phyloP scores from a whole-genome alignment of 2,888 invertebrate species.

The Helicoverpa assulta region DNA sequence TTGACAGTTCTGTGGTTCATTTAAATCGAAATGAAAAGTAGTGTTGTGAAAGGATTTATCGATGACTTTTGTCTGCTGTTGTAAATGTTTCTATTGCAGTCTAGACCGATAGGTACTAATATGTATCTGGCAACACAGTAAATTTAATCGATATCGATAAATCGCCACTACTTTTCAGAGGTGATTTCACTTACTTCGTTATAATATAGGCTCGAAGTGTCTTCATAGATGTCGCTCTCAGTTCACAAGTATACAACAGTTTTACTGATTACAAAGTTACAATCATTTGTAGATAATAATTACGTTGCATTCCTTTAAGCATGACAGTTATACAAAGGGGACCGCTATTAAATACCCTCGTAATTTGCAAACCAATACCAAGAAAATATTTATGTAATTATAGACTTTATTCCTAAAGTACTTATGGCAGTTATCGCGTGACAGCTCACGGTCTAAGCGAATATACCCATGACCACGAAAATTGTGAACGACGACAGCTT shows the following conservation, averaged over 20 bases:
- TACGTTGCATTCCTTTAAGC: slow-evolving; percentile 23
- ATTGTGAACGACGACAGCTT: slow-evolving; percentile 69
- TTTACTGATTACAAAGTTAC: slow-evolving; percentile 34
- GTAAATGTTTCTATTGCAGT: neutral
- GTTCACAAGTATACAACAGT: slow-evolving; percentile 7
- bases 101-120: neutral
- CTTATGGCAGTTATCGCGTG: slow-evolving; percentile 50
- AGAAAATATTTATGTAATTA: slow-evolving; percentile 30
- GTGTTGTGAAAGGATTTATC: neutral
- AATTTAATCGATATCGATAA: neutral
- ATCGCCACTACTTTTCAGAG: neutral
- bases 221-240: slow-evolving; percentile 13
- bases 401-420: slow-evolving; percentile 20
- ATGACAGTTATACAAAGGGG: slow-evolving; percentile 18
- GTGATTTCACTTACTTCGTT: neutral
- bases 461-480: slow-evolving; percentile 55
- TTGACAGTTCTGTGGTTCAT: neutral
- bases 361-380: slow-evolving; percentile 17
- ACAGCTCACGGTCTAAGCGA: slow-evolving; percentile 35
- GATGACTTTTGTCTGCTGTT: neutral
- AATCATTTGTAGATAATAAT: slow-evolving; percentile 52
- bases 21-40: neutral
- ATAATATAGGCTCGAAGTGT: slow-evolving; percentile 1
- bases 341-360: slow-evolving; percentile 16
- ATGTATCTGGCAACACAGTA: neutral